These are phyloP conservation scores for Lepus oiostolus DNA, from an alignment of 2,797 vertebrate genomes.

Conservation along the genomic window DNA sequence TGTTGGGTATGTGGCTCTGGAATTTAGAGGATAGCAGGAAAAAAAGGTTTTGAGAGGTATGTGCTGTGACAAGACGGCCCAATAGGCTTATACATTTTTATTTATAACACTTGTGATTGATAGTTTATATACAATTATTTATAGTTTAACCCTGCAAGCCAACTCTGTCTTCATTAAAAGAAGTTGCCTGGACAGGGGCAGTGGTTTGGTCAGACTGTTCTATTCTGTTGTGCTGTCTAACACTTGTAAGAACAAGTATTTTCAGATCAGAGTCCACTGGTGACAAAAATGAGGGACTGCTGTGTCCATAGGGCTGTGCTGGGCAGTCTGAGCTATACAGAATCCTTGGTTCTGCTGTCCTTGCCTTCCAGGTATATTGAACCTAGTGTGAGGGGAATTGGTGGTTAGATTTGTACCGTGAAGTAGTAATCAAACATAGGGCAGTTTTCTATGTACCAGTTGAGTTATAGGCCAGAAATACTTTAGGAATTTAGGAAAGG, in stretches of 20 bases:
- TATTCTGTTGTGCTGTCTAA: neutral
- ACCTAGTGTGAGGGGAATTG: neutral
- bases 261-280: conserved; percentile 22
- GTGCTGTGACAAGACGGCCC: neutral
- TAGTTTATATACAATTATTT: conserved; percentile 29
- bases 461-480: conserved; percentile 27
- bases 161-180: neutral
- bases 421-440: conserved; percentile 17
- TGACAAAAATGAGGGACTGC: neutral
- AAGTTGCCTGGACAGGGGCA: neutral
- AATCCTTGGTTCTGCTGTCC: neutral
- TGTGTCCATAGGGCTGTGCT: neutral
- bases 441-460: neutral
- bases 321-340: neutral
- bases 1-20: neutral
- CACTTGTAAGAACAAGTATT: neutral
- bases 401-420: neutral
- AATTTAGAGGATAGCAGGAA: neutral
- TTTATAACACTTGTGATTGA: neutral
- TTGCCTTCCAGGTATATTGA: neutral
- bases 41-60: neutral
- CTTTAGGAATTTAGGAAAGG: neutral
- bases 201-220: neutral
- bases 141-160: conserved; percentile 19
- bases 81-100: neutral